Conservation (phyloP, 1,140 invertebrate species). For the Zaprionus ghesquierei region DNA sequence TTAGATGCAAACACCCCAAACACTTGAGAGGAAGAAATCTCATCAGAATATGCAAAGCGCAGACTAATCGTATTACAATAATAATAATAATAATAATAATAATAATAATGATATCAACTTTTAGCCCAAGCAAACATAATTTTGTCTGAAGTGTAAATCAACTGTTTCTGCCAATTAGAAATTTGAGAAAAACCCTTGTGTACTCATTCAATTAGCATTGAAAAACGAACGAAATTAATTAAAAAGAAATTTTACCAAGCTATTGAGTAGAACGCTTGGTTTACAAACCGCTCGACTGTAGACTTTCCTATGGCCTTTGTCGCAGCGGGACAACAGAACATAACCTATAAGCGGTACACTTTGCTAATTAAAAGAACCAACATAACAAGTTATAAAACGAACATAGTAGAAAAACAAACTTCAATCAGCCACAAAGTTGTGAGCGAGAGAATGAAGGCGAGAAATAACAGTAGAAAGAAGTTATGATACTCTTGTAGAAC, state of each 20-base stretch:
- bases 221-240: neutral
- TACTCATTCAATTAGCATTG: neutral
- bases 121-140: no score
- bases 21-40: neutral
- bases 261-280: neutral
- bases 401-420: conserved; percentile 11
- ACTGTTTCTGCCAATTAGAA: neutral
- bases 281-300: neutral
- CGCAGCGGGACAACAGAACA: conserved; percentile 35
- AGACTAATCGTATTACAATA: neutral
- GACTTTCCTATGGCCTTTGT: conserved; percentile 35
- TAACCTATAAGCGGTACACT: conserved; percentile 13
- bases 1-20: conserved; percentile 1
- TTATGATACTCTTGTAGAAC: neutral
- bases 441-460: neutral
- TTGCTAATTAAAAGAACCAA: conserved; percentile 65
- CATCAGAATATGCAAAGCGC: neutral
- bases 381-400: conserved; percentile 18
- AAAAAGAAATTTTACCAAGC: neutral
- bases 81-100: no score
- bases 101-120: no score
- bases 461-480: neutral
- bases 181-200: neutral
- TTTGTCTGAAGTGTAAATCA: no score
- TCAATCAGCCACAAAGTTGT: neutral